These are phyloP conservation scores for Labrus mixtus DNA, from an alignment of 2,113 vertebrate species.

Conservation along the genomic window DNA sequence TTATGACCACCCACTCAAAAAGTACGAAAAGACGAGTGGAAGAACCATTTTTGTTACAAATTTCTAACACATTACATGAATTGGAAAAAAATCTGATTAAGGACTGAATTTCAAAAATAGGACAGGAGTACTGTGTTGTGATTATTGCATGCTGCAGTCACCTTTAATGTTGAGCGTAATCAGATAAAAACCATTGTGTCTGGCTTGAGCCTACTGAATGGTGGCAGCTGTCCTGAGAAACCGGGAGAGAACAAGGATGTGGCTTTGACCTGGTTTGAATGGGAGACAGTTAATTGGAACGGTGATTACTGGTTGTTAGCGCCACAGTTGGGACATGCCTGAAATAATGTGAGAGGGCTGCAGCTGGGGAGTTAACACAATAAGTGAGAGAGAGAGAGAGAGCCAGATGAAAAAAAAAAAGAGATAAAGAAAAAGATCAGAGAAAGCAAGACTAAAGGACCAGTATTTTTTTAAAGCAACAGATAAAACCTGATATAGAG, in stretches of 20 bases:
- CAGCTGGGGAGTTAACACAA: constrained; percentile 31
- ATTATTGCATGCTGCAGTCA: constrained; percentile 12
- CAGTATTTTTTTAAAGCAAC: background rate
- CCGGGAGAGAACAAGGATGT: constrained; percentile 54
- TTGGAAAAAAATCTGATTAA: background rate
- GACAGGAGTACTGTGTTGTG: background rate
- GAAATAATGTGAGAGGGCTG: constrained; percentile 46
- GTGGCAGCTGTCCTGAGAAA: constrained; percentile 56
- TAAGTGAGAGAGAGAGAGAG: background rate
- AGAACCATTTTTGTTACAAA: too few relatives aligned
- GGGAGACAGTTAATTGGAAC: constrained; percentile 60
- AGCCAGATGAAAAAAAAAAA: background rate
- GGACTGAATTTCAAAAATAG: background rate
- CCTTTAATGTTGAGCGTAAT: constrained; percentile 13
- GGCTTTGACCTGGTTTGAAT: constrained; percentile 69
- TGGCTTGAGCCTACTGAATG: constrained; percentile 51
- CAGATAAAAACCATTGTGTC: constrained; percentile 53
- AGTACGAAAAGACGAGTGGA: too few relatives aligned
- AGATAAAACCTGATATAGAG: background rate
- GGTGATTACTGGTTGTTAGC: constrained; percentile 66
- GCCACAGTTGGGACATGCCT: constrained; percentile 36
- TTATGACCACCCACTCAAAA: constrained; percentile 64
- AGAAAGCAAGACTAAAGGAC: background rate
- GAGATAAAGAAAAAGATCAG: background rate
- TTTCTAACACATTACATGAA: too few relatives aligned